Base-by-base conservation (phyloP, 2,797 vertebrate species). In the Sebastes ruberrimus region DNA sequence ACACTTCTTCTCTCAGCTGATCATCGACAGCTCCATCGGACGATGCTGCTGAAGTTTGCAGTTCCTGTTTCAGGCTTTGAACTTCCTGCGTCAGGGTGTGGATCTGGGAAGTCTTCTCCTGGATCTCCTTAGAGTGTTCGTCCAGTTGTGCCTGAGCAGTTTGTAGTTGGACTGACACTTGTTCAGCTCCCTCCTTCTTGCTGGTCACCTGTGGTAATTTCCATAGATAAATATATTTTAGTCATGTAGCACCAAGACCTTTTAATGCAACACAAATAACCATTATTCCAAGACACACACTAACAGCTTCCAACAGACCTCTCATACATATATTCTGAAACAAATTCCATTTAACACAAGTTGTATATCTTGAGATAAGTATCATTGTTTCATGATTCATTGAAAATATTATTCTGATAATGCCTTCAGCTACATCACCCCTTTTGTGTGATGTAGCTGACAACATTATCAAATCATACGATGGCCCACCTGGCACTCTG, bases 61-160 rank as follows among this genome's bases (percentile, higher is more conserved):
- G 35, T 8, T 88, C 76, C 70, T 79, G 67, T 23, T 83, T 80
- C 11, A 91, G 84, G 13, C n/a, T 27, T 7, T 81, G 49, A 4
- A 82, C 66, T 59, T 94, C 83, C n/a, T 65, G 80, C 0, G 0
- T 91, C 32, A 92, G 81, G 6, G 14, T 11, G 20, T 69, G 55
- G 33, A 87, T 76, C 30, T 71, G 79, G 14, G 55, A 53, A 0
- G 35, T 71, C 49, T 90, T 89, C 63, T 90, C 74, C 56, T 74
- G 68, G 42, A 80, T 33, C 46, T 86, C 76, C 9, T 65, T 42
- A 11, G 30, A 32, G 6, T 38, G 62, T 28, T 79, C 25, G 0
- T 76, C 84, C 59, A 91, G 72, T 38, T 82, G 86, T 4, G 42
- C 35, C 56, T 71, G 83, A 35, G 77, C 69, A 23, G 56, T 7